Evolutionary conservation across 2,797 vertebrate species (phyloP), one percentile per base, ranked within the genome.

Genomic region (Helostoma temminkii): DNA sequence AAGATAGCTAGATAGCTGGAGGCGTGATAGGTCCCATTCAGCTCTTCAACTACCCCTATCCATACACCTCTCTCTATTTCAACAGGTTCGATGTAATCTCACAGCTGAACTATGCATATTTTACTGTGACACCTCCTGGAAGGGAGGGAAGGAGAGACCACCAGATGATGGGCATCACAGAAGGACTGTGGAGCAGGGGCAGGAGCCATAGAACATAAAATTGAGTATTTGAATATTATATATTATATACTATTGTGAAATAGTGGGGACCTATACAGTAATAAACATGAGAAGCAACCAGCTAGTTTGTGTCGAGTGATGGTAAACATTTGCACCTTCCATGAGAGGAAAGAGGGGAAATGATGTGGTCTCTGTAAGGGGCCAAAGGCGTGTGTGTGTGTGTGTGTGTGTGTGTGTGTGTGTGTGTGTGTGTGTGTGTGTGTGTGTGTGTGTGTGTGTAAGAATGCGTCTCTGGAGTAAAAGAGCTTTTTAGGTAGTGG

Each of bases 61-160:
- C 32, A 71, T 28, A 50, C 59, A 56, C n/a, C n/a, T 83, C 52
- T 71, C 28, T 47, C 6, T 30, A 49, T 47, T 73, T 55, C 66
- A 43, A 69, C 74, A 74, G 75, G 62, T 70, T 62, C 59, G 69
- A 79, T 85, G 78, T 59, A 78, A 82, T 80, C 67, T 80, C 56
- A 63, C 30, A 66, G 58, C 19, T 67, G 21, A 14, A 34, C 45
- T 21, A 26, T 25, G 56, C 71, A 57, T 43, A 58, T 66, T 50
- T 75, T 30, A 55, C 46, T 6, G 3, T 66, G 57, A 70, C 59
- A 67, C 57, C 57, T 58, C 59, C 1, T 9, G 60, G 25, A 24
- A 48, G 52, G 12, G 42, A 50, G 48, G 14, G 42, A 50, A 43
- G 14, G 32, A 9, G 16, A 42, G 26, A 41, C 43, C 36, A 59